A percentile compares a stretch with the other conserved stretches of the same genome.
Evolutionary conservation across 2,113 vertebrate species (phyloP).

Genomic region (Ictalurus furcatus): DNA sequence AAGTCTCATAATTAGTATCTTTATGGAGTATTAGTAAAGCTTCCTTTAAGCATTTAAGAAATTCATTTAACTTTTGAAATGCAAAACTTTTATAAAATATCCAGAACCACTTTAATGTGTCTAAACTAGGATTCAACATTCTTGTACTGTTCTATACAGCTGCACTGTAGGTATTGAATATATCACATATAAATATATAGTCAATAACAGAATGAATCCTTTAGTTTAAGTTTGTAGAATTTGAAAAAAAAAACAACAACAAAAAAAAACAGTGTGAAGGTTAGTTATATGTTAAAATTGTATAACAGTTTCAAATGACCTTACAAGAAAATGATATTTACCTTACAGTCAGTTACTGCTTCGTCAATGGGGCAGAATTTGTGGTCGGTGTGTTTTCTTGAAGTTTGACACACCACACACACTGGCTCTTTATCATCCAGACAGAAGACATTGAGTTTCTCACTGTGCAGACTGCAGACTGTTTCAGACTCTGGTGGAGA

Average conservation of each 20-base stretch:
- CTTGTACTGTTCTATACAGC: neutral
- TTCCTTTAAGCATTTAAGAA: neutral
- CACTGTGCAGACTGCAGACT: constrained; percentile 15
- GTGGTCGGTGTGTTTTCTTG: constrained; percentile 14
- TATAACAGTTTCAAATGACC: neutral
- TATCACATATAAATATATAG: neutral
- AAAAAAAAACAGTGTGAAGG: no score
- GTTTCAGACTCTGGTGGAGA: neutral
- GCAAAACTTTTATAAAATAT: neutral
- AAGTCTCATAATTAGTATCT: neutral
- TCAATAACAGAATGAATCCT: neutral
- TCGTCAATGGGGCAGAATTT: neutral
- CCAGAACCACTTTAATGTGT: neutral
- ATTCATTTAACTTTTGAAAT: neutral
- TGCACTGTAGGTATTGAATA: neutral
- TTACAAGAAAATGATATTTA: neutral
- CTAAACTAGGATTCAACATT: neutral
- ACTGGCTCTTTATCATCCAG: neutral
- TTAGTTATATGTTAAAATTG: no score
- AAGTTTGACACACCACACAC: neutral
- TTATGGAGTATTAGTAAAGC: neutral
- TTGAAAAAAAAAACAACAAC: no score
- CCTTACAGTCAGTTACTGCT: neutral
- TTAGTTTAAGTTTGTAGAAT: no score
- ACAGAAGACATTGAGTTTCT: constrained; percentile 6